phyloP scores from a whole-genome alignment of 2,113 vertebrate genomes.

The Zosterops japonicus region DNA sequence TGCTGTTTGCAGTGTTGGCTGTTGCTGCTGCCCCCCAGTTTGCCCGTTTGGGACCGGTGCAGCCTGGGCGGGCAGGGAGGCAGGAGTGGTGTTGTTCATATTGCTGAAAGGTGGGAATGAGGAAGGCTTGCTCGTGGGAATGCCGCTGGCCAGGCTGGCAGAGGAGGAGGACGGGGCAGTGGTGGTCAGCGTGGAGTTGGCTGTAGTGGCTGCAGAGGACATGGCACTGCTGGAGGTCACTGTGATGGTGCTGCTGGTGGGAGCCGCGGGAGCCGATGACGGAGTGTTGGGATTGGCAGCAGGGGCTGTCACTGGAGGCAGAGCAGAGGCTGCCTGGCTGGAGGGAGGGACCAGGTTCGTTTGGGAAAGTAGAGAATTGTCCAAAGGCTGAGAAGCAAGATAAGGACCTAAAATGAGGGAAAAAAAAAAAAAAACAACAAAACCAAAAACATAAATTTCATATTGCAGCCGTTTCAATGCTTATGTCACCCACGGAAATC shows the following conservation, averaged over 20 bases:
- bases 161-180: slow-evolving; percentile 79
- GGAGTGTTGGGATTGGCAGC: slow-evolving; percentile 77
- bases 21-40: slow-evolving; percentile 81
- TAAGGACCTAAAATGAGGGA: slow-evolving; percentile 85
- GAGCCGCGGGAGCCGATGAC: slow-evolving; percentile 67
- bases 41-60: slow-evolving; percentile 81
- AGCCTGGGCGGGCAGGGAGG: slow-evolving; percentile 75
- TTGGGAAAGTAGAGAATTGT: slow-evolving; percentile 90
- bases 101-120: slow-evolving; percentile 88
- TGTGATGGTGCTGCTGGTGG: slow-evolving; percentile 71
- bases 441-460: background rate
- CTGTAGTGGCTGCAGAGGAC: slow-evolving; percentile 79
- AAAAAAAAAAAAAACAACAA: background rate
- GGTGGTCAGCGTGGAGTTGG: slow-evolving; percentile 73
- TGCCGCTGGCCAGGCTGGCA: slow-evolving; percentile 70
- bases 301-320: slow-evolving; percentile 72
- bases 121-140: slow-evolving; percentile 83
- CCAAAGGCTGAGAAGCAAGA: slow-evolving; percentile 91
- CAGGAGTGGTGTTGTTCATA: slow-evolving; percentile 73
- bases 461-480: background rate
- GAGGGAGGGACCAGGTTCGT: slow-evolving; percentile 79
- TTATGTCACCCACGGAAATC: background rate
- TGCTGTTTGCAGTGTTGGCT: slow-evolving; percentile 73
- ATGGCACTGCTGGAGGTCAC: slow-evolving; percentile 77
- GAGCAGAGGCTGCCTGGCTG: slow-evolving; percentile 80